Base-by-base conservation (phyloP, 1,140 invertebrate species). In the Aricia agestis region DNA sequence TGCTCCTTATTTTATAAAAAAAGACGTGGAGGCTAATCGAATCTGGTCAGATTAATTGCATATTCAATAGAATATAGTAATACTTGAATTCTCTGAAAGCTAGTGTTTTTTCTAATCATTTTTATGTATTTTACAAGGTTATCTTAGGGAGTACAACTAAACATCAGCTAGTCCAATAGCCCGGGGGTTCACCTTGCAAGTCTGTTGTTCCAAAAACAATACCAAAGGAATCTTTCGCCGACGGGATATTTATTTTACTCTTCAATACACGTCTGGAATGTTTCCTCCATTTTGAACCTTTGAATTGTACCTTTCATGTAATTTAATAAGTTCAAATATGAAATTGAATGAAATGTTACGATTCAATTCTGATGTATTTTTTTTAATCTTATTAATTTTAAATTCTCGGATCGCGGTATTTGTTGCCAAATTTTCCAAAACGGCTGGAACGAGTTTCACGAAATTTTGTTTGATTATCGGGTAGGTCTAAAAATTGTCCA, bases 231-330 rank as follows among this genome's bases (percentile, higher is more conserved):
- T 77, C 75, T 75, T 68, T 71, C 74, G 74, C 72, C 71, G 72
- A 67, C n/a, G 72, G 72, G 72, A 69, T 82, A 80, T 79, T 82
- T 81, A 76, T 82, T 77, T 78, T 77, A 69, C 75, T 76, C 74
- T 74, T 67, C 67, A 69, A 75, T 77, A 75, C 77, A 79, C 74
- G 72, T 72, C 74, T 74, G 70, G 74, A 67, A 42, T 74, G 7
- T 76, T 57, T 68, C 63, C 75, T 76, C 72, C 73, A 67, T 70
- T 73, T 70, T 42, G 69, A 69, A n/a, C 42, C 18, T 45, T 19
- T 42, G 15, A n/a, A 4, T 67, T 52, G 41, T 67, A 52, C 18
- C n/a, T 41, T 66, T 10, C 10, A 11, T n/a, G 10, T 66, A n/a
- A 66, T 66, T 25, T 32, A 66, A 32, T 15, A 32, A 32, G 19